Evolutionary conservation across 2,888 invertebrate species (phyloP).

Genomic region (Danaus chrysippus): DNA sequence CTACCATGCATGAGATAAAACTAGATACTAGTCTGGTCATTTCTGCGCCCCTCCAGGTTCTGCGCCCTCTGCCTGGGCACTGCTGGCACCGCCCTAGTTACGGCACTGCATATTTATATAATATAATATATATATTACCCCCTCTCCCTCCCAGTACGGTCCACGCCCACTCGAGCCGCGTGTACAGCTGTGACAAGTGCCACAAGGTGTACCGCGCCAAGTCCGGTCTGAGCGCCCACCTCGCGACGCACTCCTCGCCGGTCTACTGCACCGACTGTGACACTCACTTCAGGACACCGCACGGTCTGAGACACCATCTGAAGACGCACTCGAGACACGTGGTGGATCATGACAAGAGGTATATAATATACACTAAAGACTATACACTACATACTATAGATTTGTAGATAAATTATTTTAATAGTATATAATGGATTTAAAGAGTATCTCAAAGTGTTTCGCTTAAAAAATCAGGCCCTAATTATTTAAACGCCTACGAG

Average conservation of each 20-base stretch:
- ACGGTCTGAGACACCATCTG: conserved; percentile 46
- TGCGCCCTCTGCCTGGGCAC: no score
- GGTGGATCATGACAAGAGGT: conserved; percentile 45
- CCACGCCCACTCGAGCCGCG: conserved; percentile 33
- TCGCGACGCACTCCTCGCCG: conserved; percentile 30
- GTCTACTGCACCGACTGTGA: conserved; percentile 34
- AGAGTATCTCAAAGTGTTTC: no score
- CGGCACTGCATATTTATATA: no score
- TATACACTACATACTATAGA: not conserved
- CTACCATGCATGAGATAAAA: no score
- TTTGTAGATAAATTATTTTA: no score
- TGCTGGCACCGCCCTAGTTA: no score
- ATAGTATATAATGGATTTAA: no score
- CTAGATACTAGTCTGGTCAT: no score
- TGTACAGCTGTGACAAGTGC: conserved; percentile 31
- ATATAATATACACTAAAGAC: conserved; percentile 17
- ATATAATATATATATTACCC: not conserved
- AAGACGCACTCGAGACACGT: conserved; percentile 50
- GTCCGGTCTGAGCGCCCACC: conserved; percentile 30
- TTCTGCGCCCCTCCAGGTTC: no score
- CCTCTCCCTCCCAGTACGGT: conserved; percentile 25
- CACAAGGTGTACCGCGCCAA: conserved; percentile 35
- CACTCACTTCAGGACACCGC: conserved; percentile 40
- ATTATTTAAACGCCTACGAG: no score
- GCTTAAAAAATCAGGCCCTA: no score